Base-by-base conservation (phyloP, 2,797 vertebrate species). In the Bucorvus abyssinicus region DNA sequence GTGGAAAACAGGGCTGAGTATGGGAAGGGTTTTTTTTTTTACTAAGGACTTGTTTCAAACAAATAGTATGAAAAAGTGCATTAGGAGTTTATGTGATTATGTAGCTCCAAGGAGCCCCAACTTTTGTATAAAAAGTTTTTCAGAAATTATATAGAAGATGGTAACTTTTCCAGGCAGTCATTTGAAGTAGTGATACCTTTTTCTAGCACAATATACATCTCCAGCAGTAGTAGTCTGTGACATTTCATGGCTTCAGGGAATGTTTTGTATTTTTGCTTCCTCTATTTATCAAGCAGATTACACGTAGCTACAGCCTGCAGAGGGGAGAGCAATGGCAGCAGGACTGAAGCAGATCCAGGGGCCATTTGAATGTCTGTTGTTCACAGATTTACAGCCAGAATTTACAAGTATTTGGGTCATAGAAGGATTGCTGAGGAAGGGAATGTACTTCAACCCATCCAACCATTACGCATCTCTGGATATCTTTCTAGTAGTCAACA, bases 381-480 rank as follows among this genome's bases (percentile, higher is more conserved):
- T 94, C 83, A 44, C 78, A 71, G 93, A 55, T 94, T 91, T 82
- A 84, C 87, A 94, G 84, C 10, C 80, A 91, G 53, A 92, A 90
- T 88, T 89, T 93, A 74, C 47, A 93, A 87, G 67, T 70, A 50
- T 82, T 94, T 71, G 55, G 70, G 85, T 96, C 53, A 78, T 76
- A 45, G 14, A 93, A 84, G 63, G 69, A 49, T 61, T 86, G 59
- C 32, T 87, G 77, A 94, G 64, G 56, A 94, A 86, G 59, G 59
- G 57, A 93, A 57, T 84, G 40, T 84, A 45, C 59, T 93, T 92
- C 34, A 80, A 49, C 83, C 34, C 57, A 73, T 84, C 65, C 69
- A 92, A 5, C 65, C 50, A 55, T 89, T 90, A 81, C 47, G 45
- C 10, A 73, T 84, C 36, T 87, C 59, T 82, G 52, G 42, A 86